These are phyloP conservation scores for Lasius fuliginosus DNA, from an alignment of 2,888 invertebrate species.

Conservation along the genomic window DNA sequence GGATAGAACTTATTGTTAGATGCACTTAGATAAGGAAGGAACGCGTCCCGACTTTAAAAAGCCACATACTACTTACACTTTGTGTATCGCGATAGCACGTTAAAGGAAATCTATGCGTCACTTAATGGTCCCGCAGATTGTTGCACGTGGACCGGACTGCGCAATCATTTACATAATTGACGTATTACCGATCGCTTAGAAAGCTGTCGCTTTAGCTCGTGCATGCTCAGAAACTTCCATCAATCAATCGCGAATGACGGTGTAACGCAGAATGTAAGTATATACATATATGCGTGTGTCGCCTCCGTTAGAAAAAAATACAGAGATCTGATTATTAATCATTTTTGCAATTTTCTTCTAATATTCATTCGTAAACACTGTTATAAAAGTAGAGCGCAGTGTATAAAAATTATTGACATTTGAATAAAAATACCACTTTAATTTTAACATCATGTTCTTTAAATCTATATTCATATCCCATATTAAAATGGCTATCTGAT, in stretches of 20 bases:
- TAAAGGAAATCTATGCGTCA: constrained; percentile 38
- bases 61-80: background rate
- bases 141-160: constrained; percentile 41
- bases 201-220: constrained; percentile 16
- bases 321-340: background rate
- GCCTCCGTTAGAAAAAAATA: background rate
- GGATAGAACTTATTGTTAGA: constrained; percentile 35
- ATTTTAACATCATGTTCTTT: background rate
- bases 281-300: background rate
- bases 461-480: background rate
- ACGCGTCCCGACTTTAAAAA: constrained; percentile 23
- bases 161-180: constrained; percentile 50
- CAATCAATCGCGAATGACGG: constrained; percentile 26
- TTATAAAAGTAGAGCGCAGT: background rate
- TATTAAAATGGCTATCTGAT: constrained; percentile 3
- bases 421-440: background rate
- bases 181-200: constrained; percentile 48
- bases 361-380: background rate
- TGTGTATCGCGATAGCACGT: constrained; percentile 7
- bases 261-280: background rate
- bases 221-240: constrained; percentile 26
- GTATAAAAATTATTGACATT: background rate
- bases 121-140: constrained; percentile 37
- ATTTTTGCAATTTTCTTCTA: background rate
- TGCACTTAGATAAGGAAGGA: constrained; percentile 18